phyloP scores from a whole-genome alignment of 1,140 invertebrate species.

The Eumaeus atala region DNA sequence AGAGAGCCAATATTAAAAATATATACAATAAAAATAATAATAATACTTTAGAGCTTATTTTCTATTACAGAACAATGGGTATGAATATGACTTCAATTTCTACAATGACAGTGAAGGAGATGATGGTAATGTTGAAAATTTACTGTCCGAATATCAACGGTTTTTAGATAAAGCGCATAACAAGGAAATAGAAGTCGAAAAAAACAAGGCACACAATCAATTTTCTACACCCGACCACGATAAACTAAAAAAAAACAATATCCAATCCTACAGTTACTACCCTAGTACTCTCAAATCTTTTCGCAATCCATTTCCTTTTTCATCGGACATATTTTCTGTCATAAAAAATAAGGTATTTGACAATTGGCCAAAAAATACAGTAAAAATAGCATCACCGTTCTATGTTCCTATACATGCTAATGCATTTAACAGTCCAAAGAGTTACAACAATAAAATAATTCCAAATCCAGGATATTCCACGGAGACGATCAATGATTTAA shows the following conservation, averaged over 20 bases:
- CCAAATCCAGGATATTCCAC: no score
- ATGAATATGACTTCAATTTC: conserved; percentile 20
- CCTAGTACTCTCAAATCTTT: background rate
- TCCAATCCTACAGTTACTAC: background rate
- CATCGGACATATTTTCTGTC: background rate
- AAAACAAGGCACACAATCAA: background rate
- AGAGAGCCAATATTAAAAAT: background rate
- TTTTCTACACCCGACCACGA: no score
- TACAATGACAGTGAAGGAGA: conserved; percentile 48
- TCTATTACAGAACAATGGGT: conserved; percentile 38
- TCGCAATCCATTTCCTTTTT: background rate
- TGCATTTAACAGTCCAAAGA: no score
- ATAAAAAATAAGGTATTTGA: background rate
- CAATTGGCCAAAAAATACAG: no score
- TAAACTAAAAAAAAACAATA: background rate
- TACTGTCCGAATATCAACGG: conserved; percentile 54
- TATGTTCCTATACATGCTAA: background rate
- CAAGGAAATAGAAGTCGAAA: conserved; percentile 47
- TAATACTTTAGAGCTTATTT: no score
- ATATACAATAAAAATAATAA: conserved; percentile 1
- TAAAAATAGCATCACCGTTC: background rate
- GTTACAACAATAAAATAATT: no score
- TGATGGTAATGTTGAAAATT: conserved; percentile 46
- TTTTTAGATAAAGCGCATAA: conserved; percentile 60
- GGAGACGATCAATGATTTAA: no score